These are phyloP conservation scores for Notocelia uddmanniana DNA, from an alignment of 2,888 invertebrate genomes.

Conservation along the genomic window DNA sequence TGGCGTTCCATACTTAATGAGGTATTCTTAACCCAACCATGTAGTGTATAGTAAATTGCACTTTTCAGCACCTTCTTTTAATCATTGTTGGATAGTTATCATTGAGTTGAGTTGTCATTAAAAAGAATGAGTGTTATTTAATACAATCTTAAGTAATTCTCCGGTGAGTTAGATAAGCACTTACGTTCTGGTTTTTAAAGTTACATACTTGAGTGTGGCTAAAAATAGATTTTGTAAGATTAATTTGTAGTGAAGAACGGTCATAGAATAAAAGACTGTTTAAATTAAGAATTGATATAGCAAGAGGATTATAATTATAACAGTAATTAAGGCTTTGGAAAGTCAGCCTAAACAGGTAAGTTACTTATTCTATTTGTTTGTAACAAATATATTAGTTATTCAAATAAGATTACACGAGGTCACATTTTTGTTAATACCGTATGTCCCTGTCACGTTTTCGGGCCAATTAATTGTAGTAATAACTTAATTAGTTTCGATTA, in stretches of 20 bases:
- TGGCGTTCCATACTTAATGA: neutral
- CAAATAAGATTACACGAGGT: too few relatives aligned
- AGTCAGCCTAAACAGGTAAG: too few relatives aligned
- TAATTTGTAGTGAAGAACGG: neutral
- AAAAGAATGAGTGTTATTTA: slow-evolving; percentile 25
- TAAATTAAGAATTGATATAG: too few relatives aligned
- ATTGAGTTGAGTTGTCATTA: slow-evolving; percentile 21
- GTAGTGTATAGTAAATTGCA: slow-evolving; percentile 19
- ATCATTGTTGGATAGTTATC: slow-evolving; percentile 37
- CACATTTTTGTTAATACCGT: too few relatives aligned
- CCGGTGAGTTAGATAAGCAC: slow-evolving; percentile 3
- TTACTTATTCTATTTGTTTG: too few relatives aligned
- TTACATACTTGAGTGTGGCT: neutral
- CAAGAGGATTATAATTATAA: too few relatives aligned
- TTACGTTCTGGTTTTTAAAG: neutral
- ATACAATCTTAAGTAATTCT: neutral
- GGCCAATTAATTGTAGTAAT: too few relatives aligned
- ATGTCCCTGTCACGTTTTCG: too few relatives aligned
- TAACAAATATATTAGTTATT: too few relatives aligned
- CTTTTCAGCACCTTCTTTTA: slow-evolving; percentile 36
- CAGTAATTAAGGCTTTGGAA: too few relatives aligned
- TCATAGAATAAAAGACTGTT: neutral
- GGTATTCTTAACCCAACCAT: neutral
- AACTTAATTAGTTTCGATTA: too few relatives aligned
- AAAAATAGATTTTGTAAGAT: slow-evolving; percentile 5